Evolutionary conservation across 2,797 vertebrate species (phyloP).

Genomic region (Nannoperca obscura): DNA sequence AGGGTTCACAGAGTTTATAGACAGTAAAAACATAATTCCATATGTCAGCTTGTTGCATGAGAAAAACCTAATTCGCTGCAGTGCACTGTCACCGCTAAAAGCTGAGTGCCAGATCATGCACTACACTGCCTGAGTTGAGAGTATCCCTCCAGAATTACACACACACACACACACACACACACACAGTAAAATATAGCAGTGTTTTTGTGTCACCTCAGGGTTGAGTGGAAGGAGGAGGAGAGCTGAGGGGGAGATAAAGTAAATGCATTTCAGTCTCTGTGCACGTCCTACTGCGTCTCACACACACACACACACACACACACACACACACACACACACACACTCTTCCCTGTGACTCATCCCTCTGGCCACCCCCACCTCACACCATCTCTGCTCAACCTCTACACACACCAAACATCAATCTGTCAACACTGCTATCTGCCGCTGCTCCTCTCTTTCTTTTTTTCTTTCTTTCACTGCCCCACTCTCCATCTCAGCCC

Average conservation of each 20-base stretch:
- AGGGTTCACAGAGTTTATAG: too few relatives aligned
- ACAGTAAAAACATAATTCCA: background rate
- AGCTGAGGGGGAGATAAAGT: conserved; percentile 13
- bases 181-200: conserved; percentile 11
- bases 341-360: conserved; percentile 35
- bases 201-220: conserved; percentile 28
- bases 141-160: background rate
- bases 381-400: background rate
- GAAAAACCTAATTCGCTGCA: too few relatives aligned
- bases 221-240: conserved; percentile 25
- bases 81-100: conserved; percentile 3
- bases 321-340: conserved; percentile 15
- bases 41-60: background rate
- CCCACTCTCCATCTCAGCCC: conserved; percentile 3
- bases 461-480: background rate
- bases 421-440: conserved; percentile 14
- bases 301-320: conserved; percentile 20
- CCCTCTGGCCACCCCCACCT: background rate
- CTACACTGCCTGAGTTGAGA: background rate
- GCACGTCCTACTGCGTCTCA: conserved; percentile 65
- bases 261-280: conserved; percentile 59
- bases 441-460: too few relatives aligned
- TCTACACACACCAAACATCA: conserved; percentile 27
- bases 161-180: conserved; percentile 7
- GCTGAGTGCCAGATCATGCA: background rate